Evolutionary conservation across 2,888 invertebrate species (phyloP).

Genomic region (Cistogaster globosa): DNA sequence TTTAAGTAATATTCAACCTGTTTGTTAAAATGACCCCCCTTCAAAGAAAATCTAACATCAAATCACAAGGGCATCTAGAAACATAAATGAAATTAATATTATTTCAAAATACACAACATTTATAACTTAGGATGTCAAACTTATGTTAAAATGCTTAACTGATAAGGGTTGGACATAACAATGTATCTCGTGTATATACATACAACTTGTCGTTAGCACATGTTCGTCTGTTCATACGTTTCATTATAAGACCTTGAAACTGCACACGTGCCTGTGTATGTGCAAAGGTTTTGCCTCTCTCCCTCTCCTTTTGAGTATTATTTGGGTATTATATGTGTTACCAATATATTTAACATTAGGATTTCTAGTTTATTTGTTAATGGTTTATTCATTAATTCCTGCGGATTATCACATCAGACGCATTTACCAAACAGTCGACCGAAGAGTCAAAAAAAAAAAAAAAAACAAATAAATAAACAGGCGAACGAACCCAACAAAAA

Average conservation of each 20-base stretch:
- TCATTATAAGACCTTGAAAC: not conserved
- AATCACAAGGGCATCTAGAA: not conserved
- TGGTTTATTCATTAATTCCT: conserved; percentile 83
- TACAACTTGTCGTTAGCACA: not conserved
- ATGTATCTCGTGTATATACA: not conserved
- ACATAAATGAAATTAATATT: conserved; percentile 39
- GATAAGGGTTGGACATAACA: conserved; percentile 62
- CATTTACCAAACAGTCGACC: conserved; percentile 74
- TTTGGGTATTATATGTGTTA: conserved; percentile 32
- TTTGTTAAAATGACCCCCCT: not conserved
- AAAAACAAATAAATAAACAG: conserved; percentile 38
- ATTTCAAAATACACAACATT: conserved; percentile 19
- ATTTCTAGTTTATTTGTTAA: conserved; percentile 82
- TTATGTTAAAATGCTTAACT: conserved; percentile 31
- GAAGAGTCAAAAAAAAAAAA: conserved; percentile 49
- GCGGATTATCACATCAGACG: conserved; percentile 82
- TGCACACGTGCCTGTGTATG: not conserved
- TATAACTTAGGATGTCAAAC: conserved; percentile 44
- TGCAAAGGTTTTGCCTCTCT: not conserved
- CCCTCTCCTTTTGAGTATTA: not conserved
- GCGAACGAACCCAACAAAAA: conserved; percentile 1
- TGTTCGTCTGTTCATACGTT: not conserved
- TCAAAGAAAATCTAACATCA: not conserved
- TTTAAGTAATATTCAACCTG: too few species aligned
- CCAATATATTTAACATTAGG: conserved; percentile 51